phyloP scores from a whole-genome alignment of 2,888 invertebrate species.

The Uloborus plumipes region DNA sequence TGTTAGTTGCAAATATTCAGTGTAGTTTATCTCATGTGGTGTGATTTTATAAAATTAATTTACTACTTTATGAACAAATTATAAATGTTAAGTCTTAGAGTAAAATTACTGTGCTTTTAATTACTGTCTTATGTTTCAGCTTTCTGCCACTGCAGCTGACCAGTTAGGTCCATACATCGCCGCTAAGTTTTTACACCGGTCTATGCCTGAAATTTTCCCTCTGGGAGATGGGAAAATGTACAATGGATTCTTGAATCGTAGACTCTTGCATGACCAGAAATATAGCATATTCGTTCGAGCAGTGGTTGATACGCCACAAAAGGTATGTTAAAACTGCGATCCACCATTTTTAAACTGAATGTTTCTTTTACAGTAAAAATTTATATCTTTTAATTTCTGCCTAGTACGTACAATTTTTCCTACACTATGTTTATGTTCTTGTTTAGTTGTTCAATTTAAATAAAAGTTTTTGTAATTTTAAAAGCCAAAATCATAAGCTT shows the following conservation, averaged over 20 bases:
- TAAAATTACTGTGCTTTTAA: neutral
- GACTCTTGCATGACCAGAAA: conserved; percentile 83
- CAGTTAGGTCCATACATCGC: conserved; percentile 84
- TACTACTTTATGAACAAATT: no score
- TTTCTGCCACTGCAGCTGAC: conserved; percentile 77
- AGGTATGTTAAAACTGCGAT: conserved; percentile 73
- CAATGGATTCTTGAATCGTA: conserved; percentile 89
- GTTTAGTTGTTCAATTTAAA: no score
- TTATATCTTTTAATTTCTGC: neutral
- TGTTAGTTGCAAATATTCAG: no score
- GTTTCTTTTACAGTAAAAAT: neutral
- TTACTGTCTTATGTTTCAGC: conserved; percentile 58
- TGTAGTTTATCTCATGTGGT: no score
- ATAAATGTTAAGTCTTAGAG: no score
- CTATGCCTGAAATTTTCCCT: conserved; percentile 92
- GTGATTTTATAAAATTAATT: no score
- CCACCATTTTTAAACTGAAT: neutral
- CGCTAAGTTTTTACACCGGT: conserved; percentile 90
- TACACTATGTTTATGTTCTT: no score
- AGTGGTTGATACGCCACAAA: conserved; percentile 93
- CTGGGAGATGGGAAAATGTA: conserved; percentile 90
- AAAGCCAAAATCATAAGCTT: no score
- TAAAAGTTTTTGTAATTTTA: no score
- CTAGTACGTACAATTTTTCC: no score
- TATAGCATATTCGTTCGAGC: conserved; percentile 95